A percentile compares a stretch with the other conserved stretches of the same genome.
These are phyloP conservation scores for Brachionus manjavacas DNA, from an alignment of 1,140 invertebrate species.

Conservation along the genomic window DNA sequence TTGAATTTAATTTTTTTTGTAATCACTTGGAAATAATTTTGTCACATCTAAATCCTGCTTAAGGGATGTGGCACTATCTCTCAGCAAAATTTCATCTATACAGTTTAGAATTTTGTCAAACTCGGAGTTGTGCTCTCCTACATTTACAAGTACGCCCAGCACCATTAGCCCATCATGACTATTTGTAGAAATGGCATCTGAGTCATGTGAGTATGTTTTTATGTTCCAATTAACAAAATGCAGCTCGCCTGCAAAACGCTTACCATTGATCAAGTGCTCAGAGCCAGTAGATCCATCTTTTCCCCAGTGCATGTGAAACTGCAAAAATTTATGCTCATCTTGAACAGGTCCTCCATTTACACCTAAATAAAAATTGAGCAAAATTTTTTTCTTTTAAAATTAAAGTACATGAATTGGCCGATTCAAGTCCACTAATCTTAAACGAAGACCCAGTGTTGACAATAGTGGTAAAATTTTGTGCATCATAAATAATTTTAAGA, in stretches of 20 bases:
- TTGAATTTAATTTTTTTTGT: background rate
- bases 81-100: background rate
- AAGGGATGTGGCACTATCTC: background rate
- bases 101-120: constrained; percentile 15
- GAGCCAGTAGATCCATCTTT: constrained; percentile 50
- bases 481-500: background rate
- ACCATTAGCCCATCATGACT: constrained; percentile 80
- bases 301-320: constrained; percentile 61
- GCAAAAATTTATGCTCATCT: constrained; percentile 54
- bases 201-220: constrained; percentile 72
- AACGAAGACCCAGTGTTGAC: constrained; percentile 36
- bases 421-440: constrained; percentile 22
- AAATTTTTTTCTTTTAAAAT: background rate
- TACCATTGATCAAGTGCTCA: constrained; percentile 68
- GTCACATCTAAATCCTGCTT: background rate
- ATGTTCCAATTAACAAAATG: constrained; percentile 91
- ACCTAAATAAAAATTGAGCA: background rate
- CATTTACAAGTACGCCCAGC: constrained; percentile 79
- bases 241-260: constrained; percentile 79
- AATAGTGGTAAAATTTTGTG: background rate
- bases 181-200: constrained; percentile 67
- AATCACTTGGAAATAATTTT: constrained; percentile 27
- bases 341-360: constrained; percentile 58
- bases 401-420: background rate
- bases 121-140: constrained; percentile 49